phyloP scores from a whole-genome alignment of 2,888 invertebrate genomes.

The Pseudococcus jackbeardsleyi region DNA sequence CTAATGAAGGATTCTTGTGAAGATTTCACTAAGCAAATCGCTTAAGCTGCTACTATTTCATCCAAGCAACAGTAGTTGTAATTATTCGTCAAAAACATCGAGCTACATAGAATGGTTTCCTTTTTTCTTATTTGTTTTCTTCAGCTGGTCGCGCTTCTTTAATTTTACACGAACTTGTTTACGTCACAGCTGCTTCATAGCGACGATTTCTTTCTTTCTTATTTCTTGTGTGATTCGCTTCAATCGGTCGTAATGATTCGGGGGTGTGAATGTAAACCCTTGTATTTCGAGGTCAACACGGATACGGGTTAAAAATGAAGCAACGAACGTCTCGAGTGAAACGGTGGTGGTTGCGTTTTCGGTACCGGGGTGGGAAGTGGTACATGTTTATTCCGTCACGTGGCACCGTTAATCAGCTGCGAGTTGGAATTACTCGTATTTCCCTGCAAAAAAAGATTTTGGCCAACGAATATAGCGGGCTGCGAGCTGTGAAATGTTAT shows the following conservation, averaged over 20 bases:
- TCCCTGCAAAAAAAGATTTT: background rate
- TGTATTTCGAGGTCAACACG: background rate
- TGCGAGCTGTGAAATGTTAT: background rate
- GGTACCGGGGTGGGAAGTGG: background rate
- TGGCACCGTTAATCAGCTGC: background rate
- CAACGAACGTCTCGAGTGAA: background rate
- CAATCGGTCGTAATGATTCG: background rate
- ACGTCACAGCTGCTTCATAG: background rate
- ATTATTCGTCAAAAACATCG: background rate
- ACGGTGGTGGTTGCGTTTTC: background rate
- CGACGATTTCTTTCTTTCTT: background rate
- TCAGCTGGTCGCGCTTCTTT: background rate
- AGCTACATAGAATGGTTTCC: background rate
- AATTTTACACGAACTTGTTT: background rate
- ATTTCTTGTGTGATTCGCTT: background rate
- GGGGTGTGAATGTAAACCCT: background rate
- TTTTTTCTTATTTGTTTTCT: background rate
- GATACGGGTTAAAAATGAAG: background rate
- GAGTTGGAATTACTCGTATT: background rate
- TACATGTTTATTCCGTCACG: background rate
- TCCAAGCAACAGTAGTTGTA: background rate
- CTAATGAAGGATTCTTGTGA: background rate
- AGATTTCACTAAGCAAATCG: background rate
- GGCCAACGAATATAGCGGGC: too few relatives aligned
- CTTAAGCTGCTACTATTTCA: background rate